Evolutionary conservation across 2,113 vertebrate genomes (phyloP).

Genomic region (Ptilonorhynchus violaceus): DNA sequence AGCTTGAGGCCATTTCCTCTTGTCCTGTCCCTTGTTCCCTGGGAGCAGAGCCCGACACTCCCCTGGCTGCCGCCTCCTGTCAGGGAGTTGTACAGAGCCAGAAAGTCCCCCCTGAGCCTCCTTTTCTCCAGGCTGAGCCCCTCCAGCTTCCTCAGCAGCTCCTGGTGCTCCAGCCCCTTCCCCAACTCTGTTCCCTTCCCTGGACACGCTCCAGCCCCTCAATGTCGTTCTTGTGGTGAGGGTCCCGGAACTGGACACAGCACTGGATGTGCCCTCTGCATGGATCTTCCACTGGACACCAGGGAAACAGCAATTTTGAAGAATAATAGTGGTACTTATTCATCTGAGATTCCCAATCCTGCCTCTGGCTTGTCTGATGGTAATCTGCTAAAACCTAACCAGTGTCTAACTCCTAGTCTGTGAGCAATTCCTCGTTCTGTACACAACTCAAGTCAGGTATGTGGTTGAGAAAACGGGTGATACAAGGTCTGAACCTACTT

Average conservation of each 20-base stretch:
- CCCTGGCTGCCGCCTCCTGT: fast-evolving
- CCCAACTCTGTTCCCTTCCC: not conserved
- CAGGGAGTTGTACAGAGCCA: not conserved
- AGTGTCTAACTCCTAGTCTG: not conserved
- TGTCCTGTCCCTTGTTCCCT: not conserved
- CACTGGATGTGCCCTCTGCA: fast-evolving
- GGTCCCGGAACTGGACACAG: not conserved
- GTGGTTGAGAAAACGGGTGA: not conserved
- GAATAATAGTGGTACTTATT: not conserved
- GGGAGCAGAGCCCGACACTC: not conserved
- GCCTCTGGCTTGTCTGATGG: not conserved
- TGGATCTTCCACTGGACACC: not conserved
- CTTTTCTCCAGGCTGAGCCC: not conserved
- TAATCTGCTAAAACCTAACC: not conserved
- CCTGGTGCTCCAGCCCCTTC: not conserved
- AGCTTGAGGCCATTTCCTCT: not conserved
- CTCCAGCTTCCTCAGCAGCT: not conserved
- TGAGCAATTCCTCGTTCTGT: not conserved
- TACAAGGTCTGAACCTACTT: not conserved
- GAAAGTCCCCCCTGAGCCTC: not conserved
- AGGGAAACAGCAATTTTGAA: not conserved
- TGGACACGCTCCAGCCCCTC: not conserved
- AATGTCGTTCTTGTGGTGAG: not conserved
- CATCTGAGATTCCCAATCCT: not conserved
- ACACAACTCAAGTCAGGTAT: not conserved